Evolutionary conservation across 2,797 vertebrate species (phyloP).

Genomic region (Trichosurus vulpecula): DNA sequence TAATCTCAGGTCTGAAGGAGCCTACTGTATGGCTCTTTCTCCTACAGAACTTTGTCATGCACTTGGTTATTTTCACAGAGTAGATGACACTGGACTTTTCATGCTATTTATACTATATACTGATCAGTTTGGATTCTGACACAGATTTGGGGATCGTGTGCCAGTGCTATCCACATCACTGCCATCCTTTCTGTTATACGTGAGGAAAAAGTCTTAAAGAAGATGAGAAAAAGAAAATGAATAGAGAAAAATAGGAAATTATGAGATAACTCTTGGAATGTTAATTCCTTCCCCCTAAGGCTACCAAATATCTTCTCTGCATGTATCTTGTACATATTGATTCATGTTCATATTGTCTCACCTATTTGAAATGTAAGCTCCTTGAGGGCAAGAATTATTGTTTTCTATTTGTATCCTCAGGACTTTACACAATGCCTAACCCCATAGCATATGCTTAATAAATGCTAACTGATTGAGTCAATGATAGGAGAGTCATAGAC

Average conservation of each 20-base stretch:
- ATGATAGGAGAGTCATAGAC: background rate
- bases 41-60: background rate
- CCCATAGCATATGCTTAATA: background rate
- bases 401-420: background rate
- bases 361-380: background rate
- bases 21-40: background rate
- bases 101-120: background rate
- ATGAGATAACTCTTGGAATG: background rate
- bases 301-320: background rate
- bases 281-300: background rate
- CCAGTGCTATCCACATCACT: background rate
- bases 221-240: background rate
- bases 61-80: background rate
- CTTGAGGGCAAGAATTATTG: background rate
- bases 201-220: background rate
- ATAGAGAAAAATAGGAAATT: background rate
- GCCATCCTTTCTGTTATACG: background rate
- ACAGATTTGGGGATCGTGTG: background rate
- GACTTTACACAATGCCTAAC: background rate
- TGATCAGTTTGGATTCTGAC: background rate
- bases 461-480: constrained; percentile 14
- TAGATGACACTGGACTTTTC: background rate
- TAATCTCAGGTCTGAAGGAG: no score
- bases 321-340: background rate
- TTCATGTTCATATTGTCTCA: background rate